Evolutionary conservation across 53 echinoderm and acorn worm species (phyloP).

Genomic region (Stichopus horrens): DNA sequence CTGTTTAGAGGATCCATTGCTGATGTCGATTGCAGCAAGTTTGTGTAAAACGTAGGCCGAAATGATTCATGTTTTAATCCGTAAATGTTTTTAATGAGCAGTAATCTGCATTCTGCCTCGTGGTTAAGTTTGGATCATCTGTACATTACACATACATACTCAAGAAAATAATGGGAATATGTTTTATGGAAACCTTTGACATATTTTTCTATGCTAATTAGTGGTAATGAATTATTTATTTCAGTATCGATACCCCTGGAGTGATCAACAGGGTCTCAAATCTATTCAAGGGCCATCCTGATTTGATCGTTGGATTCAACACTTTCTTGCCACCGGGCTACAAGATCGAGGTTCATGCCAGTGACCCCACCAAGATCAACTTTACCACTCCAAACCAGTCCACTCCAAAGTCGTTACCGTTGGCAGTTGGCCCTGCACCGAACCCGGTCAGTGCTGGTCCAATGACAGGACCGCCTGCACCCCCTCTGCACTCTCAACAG

Average conservation of each 20-base stretch:
- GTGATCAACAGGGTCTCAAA: conserved; percentile 98
- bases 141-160: too few relatives aligned
- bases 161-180: too few relatives aligned
- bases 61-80: too few relatives aligned
- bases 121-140: too few relatives aligned
- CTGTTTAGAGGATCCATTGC: too few relatives aligned
- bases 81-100: too few relatives aligned
- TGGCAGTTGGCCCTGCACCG: conserved; percentile 20
- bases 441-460: conserved; percentile 28
- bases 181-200: too few relatives aligned
- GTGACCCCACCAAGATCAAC: conserved; percentile 92
- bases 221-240: neutral
- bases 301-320: conserved; percentile 98
- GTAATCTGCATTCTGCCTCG: too few relatives aligned
- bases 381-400: conserved; percentile 89
- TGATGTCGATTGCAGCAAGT: too few relatives aligned
- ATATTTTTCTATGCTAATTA: neutral
- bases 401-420: conserved; percentile 60
- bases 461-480: neutral
- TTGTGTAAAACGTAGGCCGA: too few relatives aligned
- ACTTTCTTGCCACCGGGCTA: conserved; percentile 99
- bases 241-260: conserved; percentile 97
- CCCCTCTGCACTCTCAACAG: neutral
- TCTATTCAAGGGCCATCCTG: conserved; percentile 99
- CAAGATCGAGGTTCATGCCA: conserved; percentile 98